Evolutionary conservation across 2,797 vertebrate species (phyloP), one percentile per base, ranked within the genome.

Genomic region (Falco berigora): DNA sequence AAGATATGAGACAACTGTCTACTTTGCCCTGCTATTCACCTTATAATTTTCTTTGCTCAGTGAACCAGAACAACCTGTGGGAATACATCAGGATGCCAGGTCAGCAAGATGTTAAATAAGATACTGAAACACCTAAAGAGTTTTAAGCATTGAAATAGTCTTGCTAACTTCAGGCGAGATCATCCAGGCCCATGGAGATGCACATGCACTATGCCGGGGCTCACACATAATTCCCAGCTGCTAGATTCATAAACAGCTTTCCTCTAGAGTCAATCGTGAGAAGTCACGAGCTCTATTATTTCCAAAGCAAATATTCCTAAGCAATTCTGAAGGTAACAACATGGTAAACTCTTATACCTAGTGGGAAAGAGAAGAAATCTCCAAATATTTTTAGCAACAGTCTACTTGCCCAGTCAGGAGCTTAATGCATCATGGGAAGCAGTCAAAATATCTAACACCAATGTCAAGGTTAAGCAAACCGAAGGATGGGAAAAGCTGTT

Each of bases 191-290:
- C 14, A 7, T 2, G 2, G 27, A 59, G 27, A 59, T 16, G 5
- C 19, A 7, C 3, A 4, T 1, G 0, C 0, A 2, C 18, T 52
- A 0, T 17, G 5, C 47, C 63, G 34, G 10, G 32, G 4, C 34
- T 19, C 46, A 52, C 20, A 36, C 4, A 3, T 1, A 16, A 62
- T 15, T 66, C 50, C 21, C 36, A 86, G 42, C 32, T 18, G 1
- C 22, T 40, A 17, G 12, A 59, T 36, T 38, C 9, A 53, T 28
- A 16, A 67, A 36, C 12, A 47, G 1, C 16, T 69, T 55, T 8
- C 8, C 32, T 62, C 16, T 53, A 42, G 4, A 88, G 9, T 10
- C 18, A 38, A 3, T n/a, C 20, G 40, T 16, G 14, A 66, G 12
- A 18, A 27, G 6, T 3, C 1, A 5, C 68, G 14, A 47, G 7